Percentiles rank a stretch among this genome's conserved stretches.
Conservation (phyloP, 1,140 invertebrate species). For the Dysdera silvatica region DNA sequence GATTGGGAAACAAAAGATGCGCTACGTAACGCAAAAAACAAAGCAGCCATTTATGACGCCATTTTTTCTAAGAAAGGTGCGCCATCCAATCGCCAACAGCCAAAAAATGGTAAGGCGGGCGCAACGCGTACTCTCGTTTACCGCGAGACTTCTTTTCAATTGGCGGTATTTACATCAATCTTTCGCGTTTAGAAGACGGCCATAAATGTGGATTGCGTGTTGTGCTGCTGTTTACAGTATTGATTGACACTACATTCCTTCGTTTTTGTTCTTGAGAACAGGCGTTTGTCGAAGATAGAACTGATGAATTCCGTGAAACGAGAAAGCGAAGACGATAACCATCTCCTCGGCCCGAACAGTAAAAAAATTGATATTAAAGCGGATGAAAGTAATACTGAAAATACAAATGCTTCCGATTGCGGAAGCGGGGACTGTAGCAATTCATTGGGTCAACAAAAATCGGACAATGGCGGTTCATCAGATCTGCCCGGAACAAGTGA, state of each 20-base stretch:
- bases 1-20: too few relatives aligned
- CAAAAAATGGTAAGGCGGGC: too few relatives aligned
- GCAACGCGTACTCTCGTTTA: constrained; percentile 19
- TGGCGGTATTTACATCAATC: constrained; percentile 28
- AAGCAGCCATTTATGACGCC: too few relatives aligned
- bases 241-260: constrained; percentile 13
- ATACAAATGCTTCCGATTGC: constrained; percentile 14
- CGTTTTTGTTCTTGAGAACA: constrained; percentile 20
- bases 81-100: too few relatives aligned
- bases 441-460: constrained; percentile 25
- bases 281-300: too few relatives aligned
- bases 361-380: neutral
- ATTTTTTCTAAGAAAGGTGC: too few relatives aligned
- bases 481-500: constrained; percentile 17
- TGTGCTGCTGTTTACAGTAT: constrained; percentile 25
- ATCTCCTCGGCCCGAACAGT: neutral
- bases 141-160: constrained; percentile 23
- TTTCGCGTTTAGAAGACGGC: constrained; percentile 21
- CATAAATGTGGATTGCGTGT: constrained; percentile 26
- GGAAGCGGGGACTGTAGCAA: constrained; percentile 13
- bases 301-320: constrained; percentile 22
- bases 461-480: constrained; percentile 21
- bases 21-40: too few relatives aligned
- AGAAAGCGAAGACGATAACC: constrained; percentile 12
- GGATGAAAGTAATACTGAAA: constrained; percentile 8